Base-by-base conservation (phyloP, 2,888 invertebrate species). In the Electrophaes corylata region DNA sequence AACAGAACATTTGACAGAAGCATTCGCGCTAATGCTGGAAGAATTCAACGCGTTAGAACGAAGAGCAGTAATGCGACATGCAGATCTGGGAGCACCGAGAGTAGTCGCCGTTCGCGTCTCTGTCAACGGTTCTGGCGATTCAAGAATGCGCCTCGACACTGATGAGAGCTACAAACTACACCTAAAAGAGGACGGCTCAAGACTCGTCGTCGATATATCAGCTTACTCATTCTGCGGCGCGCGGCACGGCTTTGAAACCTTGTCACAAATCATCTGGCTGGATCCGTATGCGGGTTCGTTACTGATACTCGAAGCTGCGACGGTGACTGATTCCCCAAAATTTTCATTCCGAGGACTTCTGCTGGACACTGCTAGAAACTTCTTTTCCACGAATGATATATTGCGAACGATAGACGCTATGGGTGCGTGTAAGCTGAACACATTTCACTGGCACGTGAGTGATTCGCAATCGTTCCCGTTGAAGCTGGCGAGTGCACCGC, bases 401-500 rank as follows among this genome's bases (percentile, higher is more conserved):
- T 93, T 95, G 70, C 93, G 95, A 10, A 95, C 96, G 8, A 88
- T 98, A 73, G 95, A 96, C 58, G 98, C 96, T 2, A 98, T 98
- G 98, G 95, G 96, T 0, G 94, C 96, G 43, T 95, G 95, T 71
- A 98, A 98, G 84, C 83, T 98, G 65, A 98, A 98, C 86, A 96
- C 97, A 1, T 96, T 98, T 76, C 98, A 98, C 77, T 98, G 98
- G 98, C 96, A 97, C 75, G 92, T 96, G 26, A 95, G 95, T 4
- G 98, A 98, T 82, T 97, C 98, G 11, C 98, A 98, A 81, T 97
- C 98, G 66, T 98, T 98, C 84, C 98, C 98, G 0, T 95, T 97
- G 79, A 94, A 95, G 62, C 94, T 96, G 3, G 93, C 94, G 19
- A 92, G 94, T 62, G 95, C 94, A 51, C 97, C 97, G 0, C 94